phyloP scores from a whole-genome alignment of 2,888 invertebrate species.

The Amorpha juglandis region DNA sequence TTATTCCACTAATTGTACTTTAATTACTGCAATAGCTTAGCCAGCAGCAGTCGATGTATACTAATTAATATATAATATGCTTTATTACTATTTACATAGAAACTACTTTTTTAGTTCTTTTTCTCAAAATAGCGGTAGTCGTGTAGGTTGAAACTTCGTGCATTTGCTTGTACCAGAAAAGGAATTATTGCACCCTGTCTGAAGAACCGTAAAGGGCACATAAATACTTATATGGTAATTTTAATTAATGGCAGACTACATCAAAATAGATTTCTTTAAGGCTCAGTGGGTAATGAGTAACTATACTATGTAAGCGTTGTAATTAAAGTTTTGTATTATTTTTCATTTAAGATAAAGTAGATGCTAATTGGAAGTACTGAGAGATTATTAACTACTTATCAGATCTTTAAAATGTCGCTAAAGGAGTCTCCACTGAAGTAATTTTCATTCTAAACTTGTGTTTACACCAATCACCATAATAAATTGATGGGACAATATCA shows the following conservation, averaged over 20 bases:
- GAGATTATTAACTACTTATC: no score
- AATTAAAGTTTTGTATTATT: not conserved
- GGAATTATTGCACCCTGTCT: constrained; percentile 23
- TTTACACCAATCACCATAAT: no score
- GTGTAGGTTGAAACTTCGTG: not conserved
- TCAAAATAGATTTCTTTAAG: not conserved
- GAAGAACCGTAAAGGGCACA: constrained; percentile 2
- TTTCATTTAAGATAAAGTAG: not conserved
- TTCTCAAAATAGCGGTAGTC: not conserved
- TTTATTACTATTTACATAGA: constrained; percentile 1
- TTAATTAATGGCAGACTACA: constrained; percentile 15
- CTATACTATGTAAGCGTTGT: not conserved
- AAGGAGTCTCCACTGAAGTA: no score
- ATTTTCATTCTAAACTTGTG: no score
- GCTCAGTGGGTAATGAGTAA: not conserved
- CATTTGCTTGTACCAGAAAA: constrained; percentile 20
- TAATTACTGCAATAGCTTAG: constrained; percentile 7
- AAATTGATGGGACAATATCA: no score
- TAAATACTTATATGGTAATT: constrained; percentile 18
- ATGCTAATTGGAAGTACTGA: no score
- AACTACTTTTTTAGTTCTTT: not conserved
- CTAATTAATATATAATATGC: not conserved
- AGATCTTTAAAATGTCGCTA: no score
- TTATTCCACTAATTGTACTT: constrained; percentile 13
- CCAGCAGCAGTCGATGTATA: not conserved